Base-by-base conservation (phyloP, 1,140 invertebrate genomes). In the Penaeus chinensis region DNA sequence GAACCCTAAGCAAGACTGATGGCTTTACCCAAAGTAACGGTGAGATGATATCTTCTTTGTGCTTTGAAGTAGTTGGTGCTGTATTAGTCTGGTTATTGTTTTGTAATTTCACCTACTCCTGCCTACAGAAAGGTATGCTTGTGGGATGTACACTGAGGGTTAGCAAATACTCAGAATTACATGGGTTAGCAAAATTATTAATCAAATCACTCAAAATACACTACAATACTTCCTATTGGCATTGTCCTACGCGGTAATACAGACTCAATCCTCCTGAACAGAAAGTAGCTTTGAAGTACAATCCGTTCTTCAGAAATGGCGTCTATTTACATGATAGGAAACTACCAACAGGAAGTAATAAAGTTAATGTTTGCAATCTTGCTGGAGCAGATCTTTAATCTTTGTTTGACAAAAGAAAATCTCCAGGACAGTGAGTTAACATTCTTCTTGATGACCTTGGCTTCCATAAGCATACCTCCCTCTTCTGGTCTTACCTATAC, bases 11-110 rank as follows among this genome's bases (percentile, higher is more conserved):
- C 79, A 87, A 54, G 54, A 54, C 54, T 54, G 54, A 62, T 87
- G 74, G 62, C 37, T 82, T 76, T 76, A 80, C 54, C 42, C 27
- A 71, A 83, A 87, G 69, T 37, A 76, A 65, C 71, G 71, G 61
- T 81, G 86, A 66, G 65, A 77, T 87, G 83, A 78, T 82, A 47
- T 82, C 86, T 87, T 87, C 86, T 87, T 87, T 87, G 86, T 87
- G 86, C 86, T 87, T 87, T 87, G 86, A 87, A 54, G 65, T 61
- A 87, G 86, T 87, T 61, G 82, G 86, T 87, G 80, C 80, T 82
- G 69, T 82, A 77, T 85, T 76, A 84, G 82, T 76, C 60, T 66
- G 47, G 42, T 84, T 84, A 84, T 54, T 54, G 54, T 54, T 54
- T 54, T 54, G 54, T 54, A 11, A 54, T 54, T 54, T 54, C 54